Base-by-base conservation (phyloP, 2,888 invertebrate genomes). In the Hydroisotoma schaefferi region DNA sequence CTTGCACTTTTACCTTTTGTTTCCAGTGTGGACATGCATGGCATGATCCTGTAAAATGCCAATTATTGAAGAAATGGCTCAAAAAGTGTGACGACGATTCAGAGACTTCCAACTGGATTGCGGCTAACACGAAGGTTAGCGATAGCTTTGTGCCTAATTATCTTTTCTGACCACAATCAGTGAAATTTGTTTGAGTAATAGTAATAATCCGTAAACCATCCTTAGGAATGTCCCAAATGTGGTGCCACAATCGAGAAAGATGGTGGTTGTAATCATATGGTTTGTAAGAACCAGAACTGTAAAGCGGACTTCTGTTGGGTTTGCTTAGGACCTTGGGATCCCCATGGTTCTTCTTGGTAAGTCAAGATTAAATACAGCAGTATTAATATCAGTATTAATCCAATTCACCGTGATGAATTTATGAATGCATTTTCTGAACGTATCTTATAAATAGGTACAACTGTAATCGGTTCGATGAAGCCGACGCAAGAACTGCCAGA, bases 261-360 rank as follows among this genome's bases (percentile, higher is more conserved):
- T 78, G 98, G 98, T 64, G 98, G 98, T 52, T 99, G 98, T 79
- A 99, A 99, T 81, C 98, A 99, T 80, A 98, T 99, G 97, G 90
- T 91, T 54, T 99, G 98, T 81, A 97, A 95, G 81, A 98, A 97
- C 81, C 91, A 92, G 80, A 92, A 90, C 78, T 99, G 98, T 79
- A 93, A 93, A 79, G 87, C 91, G 48, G 97, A 99, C 78, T 99
- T 99, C 80, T 99, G 98, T 80, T 99, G 98, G 98, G 94, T 98
- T 27, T 99, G 98, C 77, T 84, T 99, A 63, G 97, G 97, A 25
- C 91, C 94, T 38, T 99, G 98, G 98, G 94, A 95, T 77, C 97
- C 97, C 0, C 98, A 98, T 75, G 95, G 97, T 54, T 92, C 94
- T 69, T 93, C 93, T 66, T 97, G 95, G 94, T 82, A 73, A 47